A percentile compares a stretch with the other conserved stretches of the same genome.
These are phyloP conservation scores for Elephantulus edwardii DNA, from an alignment of 2,113 vertebrate genomes.

Conservation along the genomic window DNA sequence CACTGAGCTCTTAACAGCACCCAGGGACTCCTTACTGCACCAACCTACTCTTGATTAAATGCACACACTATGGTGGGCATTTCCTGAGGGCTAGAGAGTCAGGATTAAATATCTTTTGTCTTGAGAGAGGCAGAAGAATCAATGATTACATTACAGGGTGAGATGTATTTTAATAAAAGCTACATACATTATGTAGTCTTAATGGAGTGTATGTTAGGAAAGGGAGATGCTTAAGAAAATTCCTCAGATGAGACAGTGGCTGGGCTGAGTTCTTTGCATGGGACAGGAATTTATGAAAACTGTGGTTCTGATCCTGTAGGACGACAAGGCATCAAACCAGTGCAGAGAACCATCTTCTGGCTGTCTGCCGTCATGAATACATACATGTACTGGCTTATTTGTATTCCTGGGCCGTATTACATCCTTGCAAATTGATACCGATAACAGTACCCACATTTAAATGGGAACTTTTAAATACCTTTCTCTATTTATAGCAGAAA, in stretches of 20 bases:
- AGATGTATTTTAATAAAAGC: conserved; percentile 1
- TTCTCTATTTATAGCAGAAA: conserved; percentile 73
- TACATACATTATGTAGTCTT: neutral
- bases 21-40: neutral
- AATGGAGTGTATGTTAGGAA: neutral
- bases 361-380: conserved; percentile 34
- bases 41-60: neutral
- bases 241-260: neutral
- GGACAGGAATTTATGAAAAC: neutral
- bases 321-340: neutral
- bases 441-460: conserved; percentile 74
- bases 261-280: neutral
- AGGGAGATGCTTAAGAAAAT: neutral
- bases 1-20: neutral
- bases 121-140: neutral
- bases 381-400: conserved; percentile 40
- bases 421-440: conserved; percentile 65
- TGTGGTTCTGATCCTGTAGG: neutral
- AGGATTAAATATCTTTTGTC: neutral
- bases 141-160: neutral
- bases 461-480: conserved; percentile 73
- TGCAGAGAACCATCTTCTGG: neutral
- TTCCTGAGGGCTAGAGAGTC: neutral
- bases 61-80: neutral
- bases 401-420: conserved; percentile 62